These are phyloP conservation scores for Apodemia hepburni DNA, from an alignment of 2,888 invertebrate species.

Conservation along the genomic window DNA sequence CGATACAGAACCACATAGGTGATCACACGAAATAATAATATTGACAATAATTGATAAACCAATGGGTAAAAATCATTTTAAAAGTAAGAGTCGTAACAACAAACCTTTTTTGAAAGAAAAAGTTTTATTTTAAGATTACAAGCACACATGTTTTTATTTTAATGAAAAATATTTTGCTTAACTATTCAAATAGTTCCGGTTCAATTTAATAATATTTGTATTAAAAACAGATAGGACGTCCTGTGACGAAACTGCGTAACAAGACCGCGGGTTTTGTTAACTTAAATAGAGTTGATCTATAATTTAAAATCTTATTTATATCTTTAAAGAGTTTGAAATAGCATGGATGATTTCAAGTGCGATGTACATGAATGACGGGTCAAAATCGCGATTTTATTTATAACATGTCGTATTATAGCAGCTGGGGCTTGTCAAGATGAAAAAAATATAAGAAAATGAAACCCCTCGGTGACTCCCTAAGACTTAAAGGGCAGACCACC, in stretches of 20 bases:
- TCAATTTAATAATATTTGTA: slow-evolving; percentile 69
- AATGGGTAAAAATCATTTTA: too few species aligned
- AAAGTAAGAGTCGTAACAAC: too few species aligned
- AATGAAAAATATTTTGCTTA: slow-evolving; percentile 24
- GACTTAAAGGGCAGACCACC: slow-evolving; percentile 57
- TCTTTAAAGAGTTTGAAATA: background rate
- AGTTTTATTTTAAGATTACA: too few species aligned
- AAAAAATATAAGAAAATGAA: slow-evolving; percentile 73
- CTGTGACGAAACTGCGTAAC: slow-evolving; percentile 63
- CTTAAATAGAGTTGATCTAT: background rate
- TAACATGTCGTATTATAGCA: slow-evolving; percentile 72
- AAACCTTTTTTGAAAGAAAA: too few species aligned
- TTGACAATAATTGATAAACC: too few species aligned
- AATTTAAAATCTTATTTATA: background rate
- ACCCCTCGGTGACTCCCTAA: slow-evolving; percentile 51
- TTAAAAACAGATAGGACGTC: slow-evolving; percentile 72
- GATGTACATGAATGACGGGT: slow-evolving; percentile 68
- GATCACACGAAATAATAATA: too few species aligned
- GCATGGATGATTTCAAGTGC: slow-evolving; percentile 37
- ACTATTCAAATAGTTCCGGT: slow-evolving; percentile 54
- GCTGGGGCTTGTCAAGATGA: slow-evolving; percentile 76
- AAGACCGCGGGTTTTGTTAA: slow-evolving; percentile 9
- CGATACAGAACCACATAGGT: too few species aligned
- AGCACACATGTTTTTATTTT: too few species aligned
- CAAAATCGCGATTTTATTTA: slow-evolving; percentile 79